A percentile compares a stretch with the other conserved stretches of the same genome.
These are phyloP conservation scores for Calephelis nemesis DNA, from an alignment of 1,140 invertebrate species.

Conservation along the genomic window DNA sequence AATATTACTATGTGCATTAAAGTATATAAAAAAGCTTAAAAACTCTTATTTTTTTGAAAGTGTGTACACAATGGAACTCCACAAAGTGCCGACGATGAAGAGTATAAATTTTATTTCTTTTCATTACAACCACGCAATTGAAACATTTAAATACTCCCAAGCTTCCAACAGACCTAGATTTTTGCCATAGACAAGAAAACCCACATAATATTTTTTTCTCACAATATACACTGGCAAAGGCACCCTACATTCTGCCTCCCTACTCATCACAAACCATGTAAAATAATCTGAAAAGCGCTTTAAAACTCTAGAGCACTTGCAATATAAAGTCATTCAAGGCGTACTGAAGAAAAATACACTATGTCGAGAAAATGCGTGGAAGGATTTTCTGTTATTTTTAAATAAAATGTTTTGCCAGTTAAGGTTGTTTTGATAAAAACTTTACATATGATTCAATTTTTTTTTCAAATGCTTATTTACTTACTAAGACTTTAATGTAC, in stretches of 20 bases:
- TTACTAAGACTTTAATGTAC: no score
- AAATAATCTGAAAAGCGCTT: slow-evolving; percentile 45
- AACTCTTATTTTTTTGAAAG: background rate
- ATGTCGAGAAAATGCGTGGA: slow-evolving; percentile 33
- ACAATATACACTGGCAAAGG: slow-evolving; percentile 32
- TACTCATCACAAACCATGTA: slow-evolving; percentile 36
- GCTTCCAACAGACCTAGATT: slow-evolving; percentile 28
- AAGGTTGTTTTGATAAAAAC: slow-evolving; percentile 9
- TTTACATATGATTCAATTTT: background rate
- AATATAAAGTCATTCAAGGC: slow-evolving; percentile 44
- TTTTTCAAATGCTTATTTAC: no score
- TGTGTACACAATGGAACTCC: background rate
- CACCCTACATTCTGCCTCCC: slow-evolving; percentile 20
- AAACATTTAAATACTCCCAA: slow-evolving; percentile 13
- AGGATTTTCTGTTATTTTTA: slow-evolving; percentile 17
- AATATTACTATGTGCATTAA: no score
- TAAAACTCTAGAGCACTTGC: slow-evolving; percentile 34
- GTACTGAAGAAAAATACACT: slow-evolving; percentile 38
- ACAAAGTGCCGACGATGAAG: no score
- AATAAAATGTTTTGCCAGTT: slow-evolving; percentile 31
- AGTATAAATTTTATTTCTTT: background rate
- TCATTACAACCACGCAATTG: background rate
- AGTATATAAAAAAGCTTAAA: no score
- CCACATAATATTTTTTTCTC: slow-evolving; percentile 32
- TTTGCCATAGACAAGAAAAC: slow-evolving; percentile 30